Evolutionary conservation across 2,113 vertebrate species (phyloP).

Genomic region (Coturnix japonica): DNA sequence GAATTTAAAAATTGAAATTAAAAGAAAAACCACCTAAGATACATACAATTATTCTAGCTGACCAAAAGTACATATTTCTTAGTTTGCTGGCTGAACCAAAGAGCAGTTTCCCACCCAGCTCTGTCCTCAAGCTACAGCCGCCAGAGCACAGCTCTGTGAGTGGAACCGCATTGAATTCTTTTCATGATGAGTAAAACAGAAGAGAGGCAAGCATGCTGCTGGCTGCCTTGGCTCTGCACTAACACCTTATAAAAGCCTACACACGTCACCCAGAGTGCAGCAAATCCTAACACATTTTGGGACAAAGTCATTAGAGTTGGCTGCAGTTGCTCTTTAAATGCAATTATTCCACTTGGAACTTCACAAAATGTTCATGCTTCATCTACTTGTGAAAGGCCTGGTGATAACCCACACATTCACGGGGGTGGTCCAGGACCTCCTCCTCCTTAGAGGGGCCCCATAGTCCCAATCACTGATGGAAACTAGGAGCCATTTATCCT

Average conservation of each 20-base stretch:
- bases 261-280: not conserved
- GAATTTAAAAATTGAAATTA: not conserved
- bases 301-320: not conserved
- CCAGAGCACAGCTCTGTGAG: not conserved
- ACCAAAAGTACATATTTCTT: not conserved
- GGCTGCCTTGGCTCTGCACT: not conserved
- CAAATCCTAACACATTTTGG: not conserved
- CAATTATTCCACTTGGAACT: not conserved
- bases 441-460: not conserved
- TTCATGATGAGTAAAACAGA: conserved; percentile 40
- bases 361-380: not conserved
- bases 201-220: not conserved
- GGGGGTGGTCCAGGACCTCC: no score
- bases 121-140: not conserved
- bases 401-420: not conserved
- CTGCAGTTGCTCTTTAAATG: not conserved
- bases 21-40: not conserved
- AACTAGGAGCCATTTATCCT: not conserved
- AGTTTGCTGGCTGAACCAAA: not conserved
- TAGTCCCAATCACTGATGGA: not conserved
- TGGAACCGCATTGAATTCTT: not conserved
- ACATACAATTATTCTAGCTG: not conserved
- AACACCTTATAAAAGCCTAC: not conserved
- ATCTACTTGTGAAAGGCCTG: not conserved
- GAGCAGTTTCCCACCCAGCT: not conserved